Evolutionary conservation across 2,113 vertebrate species (phyloP), one percentile per base, ranked within the genome.

Genomic region (Lophius piscatorius): DNA sequence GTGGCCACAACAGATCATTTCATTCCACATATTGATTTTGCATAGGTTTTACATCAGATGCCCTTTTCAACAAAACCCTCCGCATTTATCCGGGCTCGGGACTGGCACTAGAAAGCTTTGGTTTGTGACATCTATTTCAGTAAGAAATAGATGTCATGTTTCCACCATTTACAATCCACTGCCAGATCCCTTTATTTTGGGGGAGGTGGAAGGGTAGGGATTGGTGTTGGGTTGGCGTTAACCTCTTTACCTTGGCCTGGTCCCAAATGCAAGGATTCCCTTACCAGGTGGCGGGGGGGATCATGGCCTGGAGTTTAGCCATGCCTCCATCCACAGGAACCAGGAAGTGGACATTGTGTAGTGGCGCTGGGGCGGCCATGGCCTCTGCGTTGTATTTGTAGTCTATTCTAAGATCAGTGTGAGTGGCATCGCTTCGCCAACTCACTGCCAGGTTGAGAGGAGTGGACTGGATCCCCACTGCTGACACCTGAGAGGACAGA

Each of bases 321-420:
- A 95, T 90, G 13, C 92, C 93, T 70, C 96, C 96, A 0, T 97
- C 94, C 17, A 99, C 90, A 0, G 95, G 95, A 67, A 96, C 92
- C 55, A 96, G 87, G 85, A 99, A 98, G 59, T 94, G 91, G 81
- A 99, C 92, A 17, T 98, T 95, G 90, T 97, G 96, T 31, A 99
- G 93, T 18, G 97, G 94, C 4, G 93, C 91, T 0, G 95, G 94
- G 0, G 90, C 88, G 4, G 91, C 88, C 94, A 99, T 96, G n/a
- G 97, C 94, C 57, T 96, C 95, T 0, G 84, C 88, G 67, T 98
- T 99, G 91, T 98, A 99, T 74, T 98, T 98, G 87, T 98, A 99
- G 86, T 98, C 97, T 64, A 99, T 94, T 84, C 97, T 92, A 34
- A 99, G 93, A 84, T 98, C 96, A 3, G 95, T 98, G 90, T 91